Evolutionary conservation across 2,797 vertebrate species (phyloP).

Genomic region (Lagorchestes hirsutus): DNA sequence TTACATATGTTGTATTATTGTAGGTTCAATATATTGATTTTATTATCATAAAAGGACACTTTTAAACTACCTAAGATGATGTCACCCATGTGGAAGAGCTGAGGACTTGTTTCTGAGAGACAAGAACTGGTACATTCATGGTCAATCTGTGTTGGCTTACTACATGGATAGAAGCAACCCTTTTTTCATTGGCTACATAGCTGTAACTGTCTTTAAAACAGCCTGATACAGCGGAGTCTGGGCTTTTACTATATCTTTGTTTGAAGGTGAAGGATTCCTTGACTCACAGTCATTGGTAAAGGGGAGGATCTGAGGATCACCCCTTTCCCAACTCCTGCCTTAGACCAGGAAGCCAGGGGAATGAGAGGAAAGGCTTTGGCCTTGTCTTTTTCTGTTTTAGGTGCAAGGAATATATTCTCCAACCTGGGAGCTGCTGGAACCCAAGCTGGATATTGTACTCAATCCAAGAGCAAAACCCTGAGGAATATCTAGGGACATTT

Average conservation of each 20-base stretch:
- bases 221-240: neutral
- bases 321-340: neutral
- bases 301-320: neutral
- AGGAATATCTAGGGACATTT: neutral
- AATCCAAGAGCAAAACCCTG: neutral
- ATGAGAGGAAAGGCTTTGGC: neutral
- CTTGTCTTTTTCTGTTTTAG: neutral
- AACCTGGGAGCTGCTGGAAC: neutral
- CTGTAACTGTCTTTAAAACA: neutral
- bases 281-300: neutral
- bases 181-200: neutral
- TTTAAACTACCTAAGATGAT: neutral
- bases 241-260: neutral
- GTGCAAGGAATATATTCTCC: neutral
- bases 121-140: neutral
- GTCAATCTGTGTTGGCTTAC: neutral
- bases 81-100: neutral
- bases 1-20: neutral
- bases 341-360: neutral
- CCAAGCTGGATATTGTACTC: neutral
- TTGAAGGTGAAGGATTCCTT: neutral
- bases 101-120: neutral
- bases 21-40: neutral
- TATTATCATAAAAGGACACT: neutral
- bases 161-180: neutral